Base-by-base conservation (phyloP, 2,888 invertebrate genomes). In the Pristionchus maxplancki region DNA sequence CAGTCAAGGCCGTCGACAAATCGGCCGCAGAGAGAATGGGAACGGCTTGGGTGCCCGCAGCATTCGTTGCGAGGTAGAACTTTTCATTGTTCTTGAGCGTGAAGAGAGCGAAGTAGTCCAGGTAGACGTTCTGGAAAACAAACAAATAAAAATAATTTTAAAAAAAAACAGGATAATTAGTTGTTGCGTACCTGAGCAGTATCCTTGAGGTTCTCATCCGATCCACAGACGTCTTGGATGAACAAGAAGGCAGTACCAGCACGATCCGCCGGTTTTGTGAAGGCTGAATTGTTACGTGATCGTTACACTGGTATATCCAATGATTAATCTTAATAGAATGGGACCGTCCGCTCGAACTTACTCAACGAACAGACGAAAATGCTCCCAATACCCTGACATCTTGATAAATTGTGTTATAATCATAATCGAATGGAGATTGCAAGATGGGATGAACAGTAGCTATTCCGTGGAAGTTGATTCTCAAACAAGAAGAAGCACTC, bases 191-290 rank as follows among this genome's bases (percentile, higher is more conserved):
- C 78, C 44, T 78, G 78, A 44, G 78, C 44, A 13, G 6, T 4
- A 5, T 44, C 44, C 78, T 78, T 78, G 44, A 78, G 78, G 28
- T 20, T 6, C 13, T 20, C 50, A 24, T 87, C 50, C 0, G 20
- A 11, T 67, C 86, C 86, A 20, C 86, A 87, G 5, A 87, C 67
- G n/a, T 87, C 86, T 37, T 87, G 86, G 6, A 87, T 50, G 71
- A 87, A 71, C n/a, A 87, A n/a, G 71, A 48, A 71, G 0, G 44
- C 44, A 3, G 20, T 20, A 8, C 44, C 85, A 13, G n/a, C 40
- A 6, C 85, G 53, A 53, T 53, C 53, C 15, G 53, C 17, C 1
- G 82, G 82, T 3, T 24, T 20, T 8, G 13, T 9, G 31, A 40
- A 24, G 20, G 24, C 74, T 74, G 74, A 8, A 74, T 8, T 78